Percentiles rank a stretch among this genome's conserved stretches.
These are phyloP conservation scores for Clitarchus hookeri DNA, from an alignment of 2,888 invertebrate genomes.

Conservation along the genomic window DNA sequence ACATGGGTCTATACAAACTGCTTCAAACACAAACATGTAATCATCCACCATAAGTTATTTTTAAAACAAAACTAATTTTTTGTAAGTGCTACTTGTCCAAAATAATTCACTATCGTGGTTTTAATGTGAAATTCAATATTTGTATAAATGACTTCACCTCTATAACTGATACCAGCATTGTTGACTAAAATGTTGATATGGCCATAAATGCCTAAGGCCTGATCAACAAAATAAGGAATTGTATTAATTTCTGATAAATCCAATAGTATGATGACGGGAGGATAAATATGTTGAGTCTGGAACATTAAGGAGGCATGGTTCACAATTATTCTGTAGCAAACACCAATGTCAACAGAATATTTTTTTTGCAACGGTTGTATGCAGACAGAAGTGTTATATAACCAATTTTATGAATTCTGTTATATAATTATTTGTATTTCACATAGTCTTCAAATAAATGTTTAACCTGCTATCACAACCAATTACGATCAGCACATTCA, in stretches of 20 bases:
- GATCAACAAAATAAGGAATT: slow-evolving; percentile 65
- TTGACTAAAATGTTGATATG: slow-evolving; percentile 88
- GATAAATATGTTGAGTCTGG: slow-evolving; percentile 65
- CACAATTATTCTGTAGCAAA: not conserved
- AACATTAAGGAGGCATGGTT: slow-evolving; percentile 42
- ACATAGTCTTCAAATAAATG: no score
- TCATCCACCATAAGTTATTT: not conserved
- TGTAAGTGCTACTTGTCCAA: slow-evolving; percentile 88
- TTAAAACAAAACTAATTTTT: slow-evolving; percentile 67
- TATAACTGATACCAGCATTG: slow-evolving; percentile 86
- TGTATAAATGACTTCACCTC: slow-evolving; percentile 77
- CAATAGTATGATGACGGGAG: slow-evolving; percentile 73
- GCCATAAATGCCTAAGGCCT: slow-evolving; percentile 71
- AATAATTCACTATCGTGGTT: slow-evolving; percentile 93
- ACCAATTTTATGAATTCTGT: no score
- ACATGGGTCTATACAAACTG: no score
- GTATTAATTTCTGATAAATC: slow-evolving; percentile 75
- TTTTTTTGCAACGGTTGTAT: no score
- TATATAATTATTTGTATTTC: no score
- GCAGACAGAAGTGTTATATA: no score
- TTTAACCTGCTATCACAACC: no score
- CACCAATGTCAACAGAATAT: not conserved
- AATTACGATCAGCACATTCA: no score
- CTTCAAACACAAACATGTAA: not conserved
- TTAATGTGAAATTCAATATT: slow-evolving; percentile 79